Conservation (phyloP, 2,888 invertebrate species). For the Melieria crassipennis region DNA sequence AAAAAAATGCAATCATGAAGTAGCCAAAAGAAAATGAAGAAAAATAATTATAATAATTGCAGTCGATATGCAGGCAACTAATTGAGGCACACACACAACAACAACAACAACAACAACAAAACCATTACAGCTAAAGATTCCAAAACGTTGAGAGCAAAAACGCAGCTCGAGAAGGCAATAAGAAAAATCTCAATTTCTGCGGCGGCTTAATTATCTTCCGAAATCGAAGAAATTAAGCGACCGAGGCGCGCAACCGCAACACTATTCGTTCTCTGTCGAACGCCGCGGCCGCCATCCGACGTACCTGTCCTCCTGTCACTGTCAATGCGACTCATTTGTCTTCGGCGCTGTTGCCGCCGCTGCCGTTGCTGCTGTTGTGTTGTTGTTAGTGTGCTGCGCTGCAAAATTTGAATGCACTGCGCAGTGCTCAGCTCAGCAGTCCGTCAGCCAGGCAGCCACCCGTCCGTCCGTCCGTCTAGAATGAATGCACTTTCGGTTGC, state of each 20-base stretch:
- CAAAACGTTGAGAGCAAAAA: no score
- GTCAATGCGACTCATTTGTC: conserved; percentile 52
- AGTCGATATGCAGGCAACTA: conserved; percentile 44
- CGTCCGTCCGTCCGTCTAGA: conserved; percentile 34
- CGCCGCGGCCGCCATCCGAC: no score
- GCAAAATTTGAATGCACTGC: conserved; percentile 58
- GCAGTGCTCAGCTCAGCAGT: conserved; percentile 16
- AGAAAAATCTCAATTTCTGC: conserved; percentile 24
- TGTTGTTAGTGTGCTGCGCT: conserved; percentile 35
- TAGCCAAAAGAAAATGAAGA: background rate
- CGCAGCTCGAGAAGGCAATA: background rate
- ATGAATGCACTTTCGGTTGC: conserved; percentile 38
- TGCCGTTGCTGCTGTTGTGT: background rate
- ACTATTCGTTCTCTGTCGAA: no score
- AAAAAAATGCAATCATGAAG: no score
- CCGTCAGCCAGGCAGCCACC: conserved; percentile 40
- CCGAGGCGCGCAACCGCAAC: background rate
- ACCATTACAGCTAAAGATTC: no score
- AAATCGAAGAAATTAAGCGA: conserved; percentile 33
- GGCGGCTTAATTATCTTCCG: conserved; percentile 55
- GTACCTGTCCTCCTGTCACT: conserved; percentile 26
- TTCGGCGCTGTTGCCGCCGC: conserved; percentile 35
- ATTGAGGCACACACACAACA: conserved; percentile 37
- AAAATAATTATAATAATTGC: conserved; percentile 50
- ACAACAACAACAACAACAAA: no score